Evolutionary conservation across 2,888 invertebrate genomes (phyloP), one percentile per base, ranked within the genome.

Genomic region (Oligia fasciuncula): DNA sequence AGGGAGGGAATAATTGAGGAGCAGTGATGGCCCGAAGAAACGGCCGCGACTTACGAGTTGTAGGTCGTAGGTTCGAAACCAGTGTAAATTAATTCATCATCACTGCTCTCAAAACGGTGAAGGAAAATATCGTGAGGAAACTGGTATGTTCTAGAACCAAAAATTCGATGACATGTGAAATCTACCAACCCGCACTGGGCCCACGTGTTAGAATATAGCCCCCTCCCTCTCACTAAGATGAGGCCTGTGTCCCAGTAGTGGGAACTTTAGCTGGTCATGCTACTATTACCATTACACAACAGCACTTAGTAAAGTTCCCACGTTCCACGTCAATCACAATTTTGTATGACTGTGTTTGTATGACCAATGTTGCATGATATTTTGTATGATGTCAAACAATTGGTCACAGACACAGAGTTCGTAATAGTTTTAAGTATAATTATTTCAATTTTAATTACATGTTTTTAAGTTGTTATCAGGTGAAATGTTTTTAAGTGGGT

Each of bases 361-460:
- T 63, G 67, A 29, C 54, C 62, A 76, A 68, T 83, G 83, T 66
- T 57, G 29, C 11, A 69, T 54, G 80, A 51, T 51, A 46, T 49
- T 43, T 70, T 77, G 70, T 81, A 62, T 78, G 51, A 70, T 66
- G 66, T 49, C 66, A 66, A 46, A 70, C 66, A 78, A 81, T 81
- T 54, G 51, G 78, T 23, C 40, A 70, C 66, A 54, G 84, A 62
- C 60, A 83, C 17, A 35, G n/a, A 51, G 0, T 66, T 23, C 11
- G 14, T 62, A 62, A 51, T 49, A 43, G 35, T 17, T 77, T 51
- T 17, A 66, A n/a, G 63, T 35, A 19, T 67, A 40, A 40, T 40
- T 40, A 76, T 46, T 75, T 80, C 23, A 40, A 68, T 49, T 82
- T 62, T 40, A 40, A 80, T 63, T 40, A 49, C 35, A 1, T 5